Evolutionary conservation across 2,888 invertebrate species (phyloP), one percentile per base, ranked within the genome.

Genomic region (Orthosia incerta): DNA sequence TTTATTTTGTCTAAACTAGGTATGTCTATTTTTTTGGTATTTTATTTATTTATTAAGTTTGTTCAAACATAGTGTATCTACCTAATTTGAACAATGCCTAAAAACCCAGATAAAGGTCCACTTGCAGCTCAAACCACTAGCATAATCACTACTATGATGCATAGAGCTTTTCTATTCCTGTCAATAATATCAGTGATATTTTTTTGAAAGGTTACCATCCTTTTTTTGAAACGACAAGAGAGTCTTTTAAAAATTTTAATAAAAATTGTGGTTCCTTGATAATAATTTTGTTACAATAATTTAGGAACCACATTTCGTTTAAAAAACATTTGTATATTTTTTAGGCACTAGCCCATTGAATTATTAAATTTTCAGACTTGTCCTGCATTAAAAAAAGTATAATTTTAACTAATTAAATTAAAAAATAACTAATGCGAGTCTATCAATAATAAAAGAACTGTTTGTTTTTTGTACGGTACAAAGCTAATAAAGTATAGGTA

Each of bases 1-100:
- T 74, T 77, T 61, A 3, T 45, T 69, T 57, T 55, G n/a, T 70
- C 50, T 73, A 48, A 72, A 72, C 65, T 60, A 67, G n/a, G 84
- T 85, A 69, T 80, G 84, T 84, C 7, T 53, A 26, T 50, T 59
- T 60, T 23, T 13, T 13, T 63, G 9, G 15, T 31, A 50, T 53
- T 26, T 23, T 55, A 15, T 68, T 61, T 20, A 16, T 16, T 13
- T 18, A 15, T 31, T 50, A 7, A 7, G 1, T 57, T 59, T 2
- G 0, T 45, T 15, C 1, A 0, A 16, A 26, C 7, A 3, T 45
- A 12, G 9, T 26, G 9, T 55, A 55, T 3, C n/a, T 13, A 55
- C 12, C n/a, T 13, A n/a, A 9, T 59, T 1, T 39, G 12, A n/a
- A n/a, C 31, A n/a, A 2, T n/a, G n/a, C n/a, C n/a, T n/a, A 4